Evolutionary conservation across 1,140 invertebrate genomes (phyloP), one percentile per base, ranked within the genome.

Genomic region (Aphidius ervi): DNA sequence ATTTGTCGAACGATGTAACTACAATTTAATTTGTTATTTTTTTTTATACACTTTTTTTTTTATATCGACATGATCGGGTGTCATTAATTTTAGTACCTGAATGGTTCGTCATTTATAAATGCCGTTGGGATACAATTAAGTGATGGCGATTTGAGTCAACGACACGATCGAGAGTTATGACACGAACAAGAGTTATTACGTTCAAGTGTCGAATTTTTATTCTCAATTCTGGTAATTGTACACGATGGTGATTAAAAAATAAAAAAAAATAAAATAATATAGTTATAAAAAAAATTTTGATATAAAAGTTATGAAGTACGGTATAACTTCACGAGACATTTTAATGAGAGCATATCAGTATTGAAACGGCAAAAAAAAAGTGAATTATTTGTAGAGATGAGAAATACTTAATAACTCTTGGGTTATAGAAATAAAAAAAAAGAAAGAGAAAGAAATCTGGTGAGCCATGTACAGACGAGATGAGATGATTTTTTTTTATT

Each of bases 81-180:
- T 58, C 58, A 63, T 63, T 55, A 63, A 59, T 63, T 63, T 48
- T 63, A 53, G 37, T 56, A 55, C 37, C 47, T 46, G 54, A 50
- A 52, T 55, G 52, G 62, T 9, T 39, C 40, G 58, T 63, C 62
- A 46, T 60, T 63, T 60, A 42, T 60, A 52, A 63, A 63, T 50
- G 47, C 60, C 58, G 20, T 40, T 46, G 39, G 58, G 48, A 40
- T 39, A 58, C 55, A 63, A 63, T 63, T 60, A 63, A 60, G 54
- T 47, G 47, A 53, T 46, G 46, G 52, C 58, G 54, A 56, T n/a
- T 10, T 53, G 43, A 39, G 47, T n/a, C 49, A 39, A 31, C 23
- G 49, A 37, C 37, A 31, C 31, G 6, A 20, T 23, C 20, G 4
- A 31, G 23, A 31, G 47, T 58, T 49, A 49, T 49, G 56, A 49